Evolutionary conservation across 2,113 vertebrate species (phyloP).

Genomic region (Xiphophorus hellerii): DNA sequence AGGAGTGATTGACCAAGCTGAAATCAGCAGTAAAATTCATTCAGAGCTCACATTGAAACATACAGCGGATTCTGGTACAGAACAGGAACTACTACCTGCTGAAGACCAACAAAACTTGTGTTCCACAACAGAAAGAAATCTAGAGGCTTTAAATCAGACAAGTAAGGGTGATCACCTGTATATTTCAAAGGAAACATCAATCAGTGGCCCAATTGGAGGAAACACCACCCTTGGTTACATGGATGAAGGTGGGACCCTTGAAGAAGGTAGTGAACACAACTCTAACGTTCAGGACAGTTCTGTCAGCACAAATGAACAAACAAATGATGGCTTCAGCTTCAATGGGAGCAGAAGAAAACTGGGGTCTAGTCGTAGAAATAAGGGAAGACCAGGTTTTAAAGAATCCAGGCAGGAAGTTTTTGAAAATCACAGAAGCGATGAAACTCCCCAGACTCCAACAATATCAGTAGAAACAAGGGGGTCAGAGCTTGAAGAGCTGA

Average conservation of each 20-base stretch:
- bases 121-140: background rate
- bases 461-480: background rate
- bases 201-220: background rate
- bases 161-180: background rate
- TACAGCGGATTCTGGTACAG: background rate
- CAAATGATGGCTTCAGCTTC: background rate
- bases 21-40: background rate
- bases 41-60: background rate
- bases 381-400: conserved; percentile 3
- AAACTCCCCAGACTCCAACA: background rate
- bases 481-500: background rate
- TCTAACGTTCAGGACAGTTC: conserved; percentile 1
- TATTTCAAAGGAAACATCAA: background rate
- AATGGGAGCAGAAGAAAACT: conserved; percentile 36
- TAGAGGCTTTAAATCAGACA: background rate
- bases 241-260: background rate
- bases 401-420: background rate
- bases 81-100: background rate
- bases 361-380: conserved; percentile 30
- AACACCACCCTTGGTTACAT: background rate
- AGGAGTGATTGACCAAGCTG: background rate
- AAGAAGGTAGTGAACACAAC: background rate
- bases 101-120: background rate
- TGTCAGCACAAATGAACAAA: no score
- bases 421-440: background rate